Evolutionary conservation across 2,113 vertebrate species (phyloP), one percentile per base, ranked within the genome.

Genomic region (Anhinga anhinga): DNA sequence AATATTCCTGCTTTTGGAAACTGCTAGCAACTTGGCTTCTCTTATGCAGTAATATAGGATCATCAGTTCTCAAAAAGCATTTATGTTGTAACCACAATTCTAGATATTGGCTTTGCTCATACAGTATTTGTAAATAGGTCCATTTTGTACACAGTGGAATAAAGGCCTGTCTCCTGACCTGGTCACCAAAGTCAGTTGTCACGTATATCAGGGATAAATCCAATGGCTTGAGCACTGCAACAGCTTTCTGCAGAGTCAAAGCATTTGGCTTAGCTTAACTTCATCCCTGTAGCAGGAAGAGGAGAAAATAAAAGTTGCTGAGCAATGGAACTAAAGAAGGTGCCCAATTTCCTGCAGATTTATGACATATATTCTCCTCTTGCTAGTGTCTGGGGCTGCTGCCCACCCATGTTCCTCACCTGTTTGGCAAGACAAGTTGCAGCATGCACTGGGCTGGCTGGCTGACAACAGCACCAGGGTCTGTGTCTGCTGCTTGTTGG

Each of bases 391-490:
- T 55, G 32, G 9, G 18, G 29, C n/a, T 91, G 50, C 50, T 3
- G 0, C n/a, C 74, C 74, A 40, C 4, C 9, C 9, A 13, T 3
- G 0, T 13, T 78, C 20, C 50, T 95, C 61, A 78, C 20, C 52
- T 65, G 29, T 10, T 2, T 4, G 47, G 36, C 1, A 2, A 42
- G 21, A 11, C 81, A 72, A 56, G 93, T 42, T 45, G 45, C 59
- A 50, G 15, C 15, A 0, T 38, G 42, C 8, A 0, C 1, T 4
- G n/a, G 10, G 10, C 38, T 84, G 65, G 15, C 59, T 67, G 50
- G n/a, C n/a, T n/a, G n/a, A 30, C 6, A 15, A 42, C 63, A 71
- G 32, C 62, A 9, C 10, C 27, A 19, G 0, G 8, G 7, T 10
- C 22, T 78, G 22, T 0, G 0, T 11, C 29, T 93, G 36, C 32